A percentile compares a stretch with the other conserved stretches of the same genome.
These are phyloP conservation scores for Stegostoma tigrinum DNA, from an alignment of 2,113 vertebrate species.

Conservation along the genomic window DNA sequence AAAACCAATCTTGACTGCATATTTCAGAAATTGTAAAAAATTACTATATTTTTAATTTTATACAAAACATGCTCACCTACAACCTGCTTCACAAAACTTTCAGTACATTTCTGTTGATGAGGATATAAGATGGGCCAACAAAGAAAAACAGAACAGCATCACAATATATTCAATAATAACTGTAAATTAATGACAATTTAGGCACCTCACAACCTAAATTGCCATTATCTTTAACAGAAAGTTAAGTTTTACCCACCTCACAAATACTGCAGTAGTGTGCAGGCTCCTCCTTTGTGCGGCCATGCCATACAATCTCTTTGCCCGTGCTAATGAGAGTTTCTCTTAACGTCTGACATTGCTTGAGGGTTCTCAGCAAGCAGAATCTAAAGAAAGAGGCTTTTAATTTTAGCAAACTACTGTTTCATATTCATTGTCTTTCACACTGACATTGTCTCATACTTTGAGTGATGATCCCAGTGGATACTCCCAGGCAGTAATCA, in stretches of 20 bases:
- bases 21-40: not conserved
- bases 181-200: not conserved
- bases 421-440: slow-evolving; percentile 62
- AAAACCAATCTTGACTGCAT: not conserved
- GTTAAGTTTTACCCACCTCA: slow-evolving; percentile 65
- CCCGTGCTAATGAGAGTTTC: slow-evolving; percentile 80
- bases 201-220: not conserved
- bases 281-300: slow-evolving; percentile 83
- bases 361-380: slow-evolving; percentile 91
- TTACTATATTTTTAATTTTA: not conserved
- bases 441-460: not conserved
- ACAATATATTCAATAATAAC: not conserved
- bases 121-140: not conserved
- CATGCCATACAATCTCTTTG: slow-evolving; percentile 86
- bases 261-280: slow-evolving; percentile 99
- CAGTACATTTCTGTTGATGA: not conserved
- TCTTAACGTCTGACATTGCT: slow-evolving; percentile 91
- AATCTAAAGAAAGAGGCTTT: slow-evolving; percentile 61
- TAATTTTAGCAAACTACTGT: slow-evolving; percentile 63
- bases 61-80: not conserved
- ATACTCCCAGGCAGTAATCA: not conserved
- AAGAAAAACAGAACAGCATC: not conserved
- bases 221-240: not conserved
- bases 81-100: not conserved
- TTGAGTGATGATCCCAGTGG: not conserved